Conservation (phyloP, 2,113 vertebrate species). For the Octodon degus region DNA sequence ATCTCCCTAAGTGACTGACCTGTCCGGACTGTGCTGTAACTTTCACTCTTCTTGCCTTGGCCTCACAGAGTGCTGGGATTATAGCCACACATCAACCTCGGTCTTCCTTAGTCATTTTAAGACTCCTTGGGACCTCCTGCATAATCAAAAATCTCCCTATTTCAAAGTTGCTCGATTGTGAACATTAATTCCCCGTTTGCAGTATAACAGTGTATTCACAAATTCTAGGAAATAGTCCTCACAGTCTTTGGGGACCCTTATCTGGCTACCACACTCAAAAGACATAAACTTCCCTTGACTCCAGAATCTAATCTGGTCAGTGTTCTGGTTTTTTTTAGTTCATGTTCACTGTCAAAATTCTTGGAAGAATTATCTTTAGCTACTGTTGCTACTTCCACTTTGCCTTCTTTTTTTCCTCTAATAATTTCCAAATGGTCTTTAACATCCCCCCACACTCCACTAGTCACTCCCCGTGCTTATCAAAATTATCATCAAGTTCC, state of each 20-base stretch:
- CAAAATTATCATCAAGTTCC: neutral
- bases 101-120: neutral
- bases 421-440: neutral
- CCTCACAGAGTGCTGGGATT: neutral
- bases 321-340: neutral
- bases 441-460: neutral
- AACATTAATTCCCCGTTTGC: neutral
- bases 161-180: conserved; percentile 16
- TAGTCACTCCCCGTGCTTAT: neutral
- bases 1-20: neutral
- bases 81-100: neutral
- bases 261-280: neutral
- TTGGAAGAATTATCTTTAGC: neutral
- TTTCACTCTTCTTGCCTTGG: neutral
- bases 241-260: neutral
- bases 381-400: neutral
- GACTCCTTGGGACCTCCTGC: neutral
- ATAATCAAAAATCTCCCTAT: neutral
- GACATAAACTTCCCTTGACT: neutral
- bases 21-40: neutral
- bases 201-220: neutral
- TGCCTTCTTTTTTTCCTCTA: neutral
- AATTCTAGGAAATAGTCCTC: neutral
- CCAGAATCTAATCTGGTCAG: neutral
- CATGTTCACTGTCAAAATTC: conserved; percentile 19